These are phyloP conservation scores for Meleagris gallopavo DNA, from an alignment of 2,113 vertebrate genomes.

Conservation along the genomic window DNA sequence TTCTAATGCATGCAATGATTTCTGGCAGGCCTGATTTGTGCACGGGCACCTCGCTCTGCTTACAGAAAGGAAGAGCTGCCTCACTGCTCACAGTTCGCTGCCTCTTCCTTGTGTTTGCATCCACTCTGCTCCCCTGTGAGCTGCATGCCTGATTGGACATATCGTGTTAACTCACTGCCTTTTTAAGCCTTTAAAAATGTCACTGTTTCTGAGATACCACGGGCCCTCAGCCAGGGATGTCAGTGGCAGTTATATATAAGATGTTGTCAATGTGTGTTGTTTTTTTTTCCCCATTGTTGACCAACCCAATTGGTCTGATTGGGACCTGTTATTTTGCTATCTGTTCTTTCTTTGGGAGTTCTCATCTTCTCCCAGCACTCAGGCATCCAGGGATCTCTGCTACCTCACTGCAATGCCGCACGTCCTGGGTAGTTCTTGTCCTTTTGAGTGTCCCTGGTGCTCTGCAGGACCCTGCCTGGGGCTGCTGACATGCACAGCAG, in stretches of 20 bases:
- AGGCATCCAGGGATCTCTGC: too few relatives aligned
- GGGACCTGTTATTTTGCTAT: not conserved
- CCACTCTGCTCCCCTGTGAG: not conserved
- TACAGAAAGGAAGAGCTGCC: not conserved
- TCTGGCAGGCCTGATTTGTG: not conserved
- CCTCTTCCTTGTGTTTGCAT: not conserved
- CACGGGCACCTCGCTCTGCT: not conserved
- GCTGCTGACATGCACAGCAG: not conserved
- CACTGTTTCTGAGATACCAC: not conserved
- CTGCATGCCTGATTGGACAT: not conserved
- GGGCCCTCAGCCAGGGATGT: not conserved
- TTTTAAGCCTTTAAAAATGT: not conserved
- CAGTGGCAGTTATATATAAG: not conserved
- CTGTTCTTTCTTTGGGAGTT: not conserved
- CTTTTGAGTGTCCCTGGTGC: accelerated
- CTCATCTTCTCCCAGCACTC: too few relatives aligned
- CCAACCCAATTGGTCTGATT: not conserved
- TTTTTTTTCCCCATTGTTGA: not conserved
- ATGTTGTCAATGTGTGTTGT: too few relatives aligned
- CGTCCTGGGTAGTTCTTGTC: not conserved
- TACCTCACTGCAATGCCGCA: too few relatives aligned
- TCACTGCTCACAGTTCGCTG: not conserved
- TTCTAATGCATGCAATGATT: not conserved
- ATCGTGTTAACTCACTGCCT: not conserved
- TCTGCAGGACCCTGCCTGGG: not conserved